These are phyloP conservation scores for Bombus confusus DNA, from an alignment of 1,140 invertebrate genomes.

Conservation along the genomic window DNA sequence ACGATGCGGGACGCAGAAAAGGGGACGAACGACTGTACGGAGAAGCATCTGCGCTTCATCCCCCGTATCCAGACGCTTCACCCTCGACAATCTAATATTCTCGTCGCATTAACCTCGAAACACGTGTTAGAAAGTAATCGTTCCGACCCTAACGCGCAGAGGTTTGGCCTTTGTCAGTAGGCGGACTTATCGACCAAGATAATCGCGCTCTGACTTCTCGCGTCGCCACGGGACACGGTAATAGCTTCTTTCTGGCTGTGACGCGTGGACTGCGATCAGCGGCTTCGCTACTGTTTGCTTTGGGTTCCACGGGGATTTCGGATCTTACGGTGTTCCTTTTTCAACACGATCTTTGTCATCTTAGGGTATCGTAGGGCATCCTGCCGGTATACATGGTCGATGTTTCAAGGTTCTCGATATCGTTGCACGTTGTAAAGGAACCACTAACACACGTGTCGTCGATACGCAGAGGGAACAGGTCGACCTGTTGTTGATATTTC, in stretches of 20 bases:
- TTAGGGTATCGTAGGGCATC: too few species aligned
- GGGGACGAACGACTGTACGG: neutral
- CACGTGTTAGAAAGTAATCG: slow-evolving; percentile 62
- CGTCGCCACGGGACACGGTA: neutral
- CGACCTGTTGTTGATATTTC: too few species aligned
- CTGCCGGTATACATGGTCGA: too few species aligned
- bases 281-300: neutral
- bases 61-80: neutral
- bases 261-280: neutral
- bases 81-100: slow-evolving; percentile 66
- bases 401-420: too few species aligned
- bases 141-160: neutral
- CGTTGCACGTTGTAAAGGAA: too few species aligned
- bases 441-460: too few species aligned
- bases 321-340: too few species aligned
- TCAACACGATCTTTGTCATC: too few species aligned
- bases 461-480: too few species aligned
- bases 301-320: too few species aligned
- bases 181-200: slow-evolving; percentile 21
- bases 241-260: neutral
- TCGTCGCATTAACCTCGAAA: slow-evolving; percentile 70
- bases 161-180: neutral
- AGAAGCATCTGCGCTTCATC: slow-evolving; percentile 37
- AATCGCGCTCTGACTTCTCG: slow-evolving; percentile 6
- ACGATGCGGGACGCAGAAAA: neutral